Percentiles rank a stretch among this genome's conserved stretches.
These are phyloP conservation scores for Drosophila niveifrons DNA, from an alignment of 2,888 invertebrate species.

Conservation along the genomic window DNA sequence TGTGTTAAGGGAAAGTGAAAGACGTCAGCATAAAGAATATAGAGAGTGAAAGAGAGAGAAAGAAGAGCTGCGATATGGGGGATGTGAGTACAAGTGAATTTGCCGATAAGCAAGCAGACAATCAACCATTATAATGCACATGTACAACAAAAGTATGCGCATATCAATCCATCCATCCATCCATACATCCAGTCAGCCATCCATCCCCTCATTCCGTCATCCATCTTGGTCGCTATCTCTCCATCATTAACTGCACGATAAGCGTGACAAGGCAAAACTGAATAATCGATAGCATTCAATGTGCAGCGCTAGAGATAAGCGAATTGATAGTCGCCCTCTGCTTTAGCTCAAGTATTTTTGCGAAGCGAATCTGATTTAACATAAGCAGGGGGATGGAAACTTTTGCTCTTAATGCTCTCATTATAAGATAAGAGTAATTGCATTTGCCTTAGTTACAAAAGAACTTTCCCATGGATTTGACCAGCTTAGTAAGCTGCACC, in stretches of 20 bases:
- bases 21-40: background rate
- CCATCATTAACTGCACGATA: slow-evolving; percentile 43
- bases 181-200: background rate
- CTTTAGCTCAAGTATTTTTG: background rate
- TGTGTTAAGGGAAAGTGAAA: slow-evolving; percentile 2
- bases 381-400: background rate
- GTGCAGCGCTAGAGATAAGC: slow-evolving; percentile 15
- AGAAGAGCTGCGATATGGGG: background rate
- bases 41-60: background rate
- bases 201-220: background rate
- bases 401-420: background rate
- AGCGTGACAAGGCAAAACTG: slow-evolving; percentile 44
- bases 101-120: slow-evolving; percentile 45
- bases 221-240: background rate
- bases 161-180: background rate
- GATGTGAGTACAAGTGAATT: slow-evolving; percentile 1
- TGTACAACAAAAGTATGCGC: background rate
- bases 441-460: too few relatives aligned
- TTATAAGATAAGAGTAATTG: background rate
- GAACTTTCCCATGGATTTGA: background rate
- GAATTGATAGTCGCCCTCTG: background rate
- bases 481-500: background rate
- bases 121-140: slow-evolving; percentile 58
- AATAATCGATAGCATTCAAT: slow-evolving; percentile 33
- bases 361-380: background rate